Base-by-base conservation (phyloP, 2,888 invertebrate genomes). In the Calameuta pallipes region DNA sequence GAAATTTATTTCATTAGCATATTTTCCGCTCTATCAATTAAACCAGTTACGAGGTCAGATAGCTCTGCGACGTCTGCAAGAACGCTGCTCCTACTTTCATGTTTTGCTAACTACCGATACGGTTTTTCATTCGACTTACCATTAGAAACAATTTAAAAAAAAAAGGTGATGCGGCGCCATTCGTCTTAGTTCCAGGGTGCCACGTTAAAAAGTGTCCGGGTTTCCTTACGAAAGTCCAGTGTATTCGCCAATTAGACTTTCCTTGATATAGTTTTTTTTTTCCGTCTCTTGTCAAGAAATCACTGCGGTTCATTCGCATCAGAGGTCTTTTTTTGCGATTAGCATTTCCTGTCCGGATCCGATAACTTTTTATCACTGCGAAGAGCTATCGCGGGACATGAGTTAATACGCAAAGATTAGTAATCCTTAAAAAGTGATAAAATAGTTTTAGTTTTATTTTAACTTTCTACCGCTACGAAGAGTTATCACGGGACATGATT, bases 11-110 rank as follows among this genome's bases (percentile, higher is more conserved):
- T 56, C 41, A 23, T 56, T 37, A 75, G 73, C 69, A 74, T 75
- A 81, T 78, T 86, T 85, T 86, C 79, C 77, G 85, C 79, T 78
- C 79, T 77, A 83, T 3, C 34, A 71, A 71, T 71, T 71, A 71
- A 71, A 34, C 1, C 71, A 71, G 71, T 71, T 71, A 71, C 33
- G 71, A 71, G 71, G 71, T 71, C 71, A 31, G 71, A 31, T 23
- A 56, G 9, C 71, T 71, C 33, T 31, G 33, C 31, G 71, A 71
- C 30, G 70, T 31, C 31, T 31, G 71, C 71, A 71, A 71, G 71
- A 71, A 71, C 33, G 23, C 23, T 56, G 56, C 23, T 56, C 34
- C 71, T 71, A 15, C 71, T 71, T 71, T 71, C 71, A 71, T 33
- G 71, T 33, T 71, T 23, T 31, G 31, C 33, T 23, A 71, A 4